Evolutionary conservation across 2,797 vertebrate genomes (phyloP).

Genomic region (Ctenopoma multispine): DNA sequence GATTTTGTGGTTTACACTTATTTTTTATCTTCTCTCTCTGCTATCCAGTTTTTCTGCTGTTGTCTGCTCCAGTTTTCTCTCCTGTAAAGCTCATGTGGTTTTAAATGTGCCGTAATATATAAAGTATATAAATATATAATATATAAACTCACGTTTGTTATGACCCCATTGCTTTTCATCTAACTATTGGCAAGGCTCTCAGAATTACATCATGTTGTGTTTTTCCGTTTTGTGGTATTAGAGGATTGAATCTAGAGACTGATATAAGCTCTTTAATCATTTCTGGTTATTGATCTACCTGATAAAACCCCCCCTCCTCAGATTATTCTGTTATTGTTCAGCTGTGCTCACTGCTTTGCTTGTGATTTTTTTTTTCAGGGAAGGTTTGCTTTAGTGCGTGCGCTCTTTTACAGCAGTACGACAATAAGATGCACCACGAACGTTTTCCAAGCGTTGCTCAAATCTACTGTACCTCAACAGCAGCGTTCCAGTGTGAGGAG

Average conservation of each 20-base stretch:
- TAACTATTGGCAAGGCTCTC: neutral
- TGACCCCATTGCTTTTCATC: neutral
- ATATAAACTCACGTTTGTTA: too few relatives aligned
- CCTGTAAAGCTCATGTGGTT: neutral
- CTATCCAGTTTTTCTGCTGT: neutral
- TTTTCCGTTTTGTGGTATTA: neutral
- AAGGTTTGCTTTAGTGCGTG: conserved; percentile 18
- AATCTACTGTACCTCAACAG: conserved; percentile 25
- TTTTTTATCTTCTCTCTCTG: neutral
- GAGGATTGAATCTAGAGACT: neutral
- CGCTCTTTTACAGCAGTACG: conserved; percentile 5
- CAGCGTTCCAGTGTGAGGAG: neutral
- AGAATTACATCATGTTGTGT: conserved; percentile 4
- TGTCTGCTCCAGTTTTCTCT: too few relatives aligned
- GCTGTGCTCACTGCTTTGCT: neutral
- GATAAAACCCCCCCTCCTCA: neutral
- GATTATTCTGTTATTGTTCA: neutral
- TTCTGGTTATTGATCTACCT: conserved; percentile 5
- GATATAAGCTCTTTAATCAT: neutral
- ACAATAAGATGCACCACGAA: conserved; percentile 22
- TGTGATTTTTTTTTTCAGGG: neutral
- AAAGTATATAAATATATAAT: too few relatives aligned
- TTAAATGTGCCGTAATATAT: too few relatives aligned
- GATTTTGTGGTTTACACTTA: neutral
- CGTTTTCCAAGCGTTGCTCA: conserved; percentile 36